Conservation (phyloP, 92 coral and sea anemone genomes). For the Bergia puertoricense region DNA sequence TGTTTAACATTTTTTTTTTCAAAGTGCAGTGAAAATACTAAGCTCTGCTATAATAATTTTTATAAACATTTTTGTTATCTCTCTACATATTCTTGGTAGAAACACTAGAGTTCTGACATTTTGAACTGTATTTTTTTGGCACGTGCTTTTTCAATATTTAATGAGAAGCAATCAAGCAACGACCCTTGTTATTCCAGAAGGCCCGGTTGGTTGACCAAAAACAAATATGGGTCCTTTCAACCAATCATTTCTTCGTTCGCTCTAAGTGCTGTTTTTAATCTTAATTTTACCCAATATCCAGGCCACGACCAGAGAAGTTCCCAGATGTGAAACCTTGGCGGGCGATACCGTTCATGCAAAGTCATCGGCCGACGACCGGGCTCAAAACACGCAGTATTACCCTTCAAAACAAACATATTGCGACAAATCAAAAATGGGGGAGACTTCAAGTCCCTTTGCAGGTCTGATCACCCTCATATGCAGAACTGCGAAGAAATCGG, state of each 20-base stretch:
- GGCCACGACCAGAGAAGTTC: slow-evolving; percentile 1
- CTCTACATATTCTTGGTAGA: too few relatives aligned
- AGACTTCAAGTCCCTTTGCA: slow-evolving; percentile 64
- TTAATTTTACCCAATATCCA: slow-evolving; percentile 12
- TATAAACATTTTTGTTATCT: neutral
- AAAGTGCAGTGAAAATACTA: neutral
- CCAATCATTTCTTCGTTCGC: slow-evolving; percentile 18
- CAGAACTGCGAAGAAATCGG: slow-evolving; percentile 85
- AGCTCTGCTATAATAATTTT: neutral
- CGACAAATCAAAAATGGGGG: slow-evolving; percentile 47
- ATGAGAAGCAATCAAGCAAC: slow-evolving; percentile 18
- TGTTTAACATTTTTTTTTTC: neutral
- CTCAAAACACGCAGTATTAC: neutral
- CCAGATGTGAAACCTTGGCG: slow-evolving; percentile 13
- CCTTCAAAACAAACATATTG: slow-evolving; percentile 29
- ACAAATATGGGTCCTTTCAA: neutral
- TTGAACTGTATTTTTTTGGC: neutral
- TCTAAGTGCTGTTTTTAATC: slow-evolving; percentile 13
- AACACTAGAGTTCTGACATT: neutral
- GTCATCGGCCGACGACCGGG: slow-evolving; percentile 10
- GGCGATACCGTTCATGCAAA: slow-evolving; percentile 22
- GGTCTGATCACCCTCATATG: slow-evolving; percentile 74
- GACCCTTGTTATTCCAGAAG: slow-evolving; percentile 26
- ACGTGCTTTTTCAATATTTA: slow-evolving; percentile 26
- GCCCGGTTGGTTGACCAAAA: slow-evolving; percentile 23